phyloP scores from a whole-genome alignment of 2,888 invertebrate species.

The Chrysopilus asiliformis region DNA sequence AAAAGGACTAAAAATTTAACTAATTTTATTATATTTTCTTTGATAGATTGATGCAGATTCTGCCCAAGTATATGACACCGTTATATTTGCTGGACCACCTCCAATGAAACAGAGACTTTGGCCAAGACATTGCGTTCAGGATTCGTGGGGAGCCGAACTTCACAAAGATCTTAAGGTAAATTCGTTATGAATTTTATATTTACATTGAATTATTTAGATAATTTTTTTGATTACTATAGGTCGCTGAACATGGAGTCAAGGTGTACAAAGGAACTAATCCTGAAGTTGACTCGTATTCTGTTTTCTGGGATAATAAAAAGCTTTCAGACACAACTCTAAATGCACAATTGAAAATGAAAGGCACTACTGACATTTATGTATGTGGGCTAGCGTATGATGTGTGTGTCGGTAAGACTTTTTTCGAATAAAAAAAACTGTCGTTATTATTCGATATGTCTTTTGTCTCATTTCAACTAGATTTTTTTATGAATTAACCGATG shows the following conservation, averaged over 20 bases:
- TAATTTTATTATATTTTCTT: constrained; percentile 2
- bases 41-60: constrained; percentile 54
- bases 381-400: constrained; percentile 93
- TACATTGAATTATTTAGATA: constrained; percentile 3
- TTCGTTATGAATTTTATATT: not conserved
- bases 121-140: constrained; percentile 94
- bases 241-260: constrained; percentile 61
- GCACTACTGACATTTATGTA: constrained; percentile 83
- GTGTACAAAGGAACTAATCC: constrained; percentile 88
- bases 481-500: not conserved
- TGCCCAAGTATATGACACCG: constrained; percentile 77
- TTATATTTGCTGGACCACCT: constrained; percentile 80
- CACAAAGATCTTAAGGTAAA: constrained; percentile 74
- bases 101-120: constrained; percentile 80
- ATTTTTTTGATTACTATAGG: constrained; percentile 30
- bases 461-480: too few relatives aligned
- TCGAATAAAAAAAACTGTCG: constrained; percentile 2
- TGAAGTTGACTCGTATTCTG: constrained; percentile 93
- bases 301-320: constrained; percentile 96
- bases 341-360: constrained; percentile 61
- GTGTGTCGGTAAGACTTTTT: constrained; percentile 60
- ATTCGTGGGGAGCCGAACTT: constrained; percentile 87
- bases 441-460: too few relatives aligned
- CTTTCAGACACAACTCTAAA: constrained; percentile 73
- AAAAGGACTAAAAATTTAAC: constrained; percentile 3